Conservation (phyloP, 1,140 invertebrate species). For the Panagrolaimus sp. region DNA sequence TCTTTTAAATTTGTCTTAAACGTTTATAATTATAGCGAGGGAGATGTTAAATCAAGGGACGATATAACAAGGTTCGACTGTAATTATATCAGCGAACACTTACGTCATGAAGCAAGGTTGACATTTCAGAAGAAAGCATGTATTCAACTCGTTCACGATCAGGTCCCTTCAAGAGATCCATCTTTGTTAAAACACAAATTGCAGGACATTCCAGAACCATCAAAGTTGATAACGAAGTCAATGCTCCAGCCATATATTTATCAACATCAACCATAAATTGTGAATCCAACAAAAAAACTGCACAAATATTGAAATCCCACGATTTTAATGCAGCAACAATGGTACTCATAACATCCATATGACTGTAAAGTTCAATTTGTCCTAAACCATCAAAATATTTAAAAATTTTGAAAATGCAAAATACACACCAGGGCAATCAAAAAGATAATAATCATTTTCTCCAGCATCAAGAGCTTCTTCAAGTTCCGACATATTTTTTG, state of each 20-base stretch:
- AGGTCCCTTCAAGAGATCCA: slow-evolving; percentile 81
- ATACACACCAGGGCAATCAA: slow-evolving; percentile 81
- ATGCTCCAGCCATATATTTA: slow-evolving; percentile 88
- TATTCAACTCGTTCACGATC: slow-evolving; percentile 35
- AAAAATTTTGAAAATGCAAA: slow-evolving; percentile 5
- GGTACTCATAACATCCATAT: slow-evolving; percentile 79
- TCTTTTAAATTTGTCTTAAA: no score
- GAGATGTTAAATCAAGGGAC: no score
- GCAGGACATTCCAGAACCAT: slow-evolving; percentile 81
- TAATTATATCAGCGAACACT: background rate
- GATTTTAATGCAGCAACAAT: slow-evolving; percentile 70
- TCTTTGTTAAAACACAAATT: slow-evolving; percentile 87
- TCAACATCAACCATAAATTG: slow-evolving; percentile 92
- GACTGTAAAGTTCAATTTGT: slow-evolving; percentile 96
- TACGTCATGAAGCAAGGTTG: slow-evolving; percentile 21
- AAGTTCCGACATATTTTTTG: slow-evolving; percentile 85
- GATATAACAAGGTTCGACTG: background rate
- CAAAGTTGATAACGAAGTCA: slow-evolving; percentile 91
- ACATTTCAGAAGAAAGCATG: slow-evolving; percentile 19
- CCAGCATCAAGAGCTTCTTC: slow-evolving; percentile 72
- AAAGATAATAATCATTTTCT: slow-evolving; percentile 84
- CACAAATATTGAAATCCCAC: slow-evolving; percentile 84
- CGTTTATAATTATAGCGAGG: no score
- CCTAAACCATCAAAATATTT: slow-evolving; percentile 61
- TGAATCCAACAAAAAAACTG: slow-evolving; percentile 85